These are phyloP conservation scores for Sepioteuthis lessoniana DNA, from an alignment of 2,888 invertebrate species.

Conservation along the genomic window DNA sequence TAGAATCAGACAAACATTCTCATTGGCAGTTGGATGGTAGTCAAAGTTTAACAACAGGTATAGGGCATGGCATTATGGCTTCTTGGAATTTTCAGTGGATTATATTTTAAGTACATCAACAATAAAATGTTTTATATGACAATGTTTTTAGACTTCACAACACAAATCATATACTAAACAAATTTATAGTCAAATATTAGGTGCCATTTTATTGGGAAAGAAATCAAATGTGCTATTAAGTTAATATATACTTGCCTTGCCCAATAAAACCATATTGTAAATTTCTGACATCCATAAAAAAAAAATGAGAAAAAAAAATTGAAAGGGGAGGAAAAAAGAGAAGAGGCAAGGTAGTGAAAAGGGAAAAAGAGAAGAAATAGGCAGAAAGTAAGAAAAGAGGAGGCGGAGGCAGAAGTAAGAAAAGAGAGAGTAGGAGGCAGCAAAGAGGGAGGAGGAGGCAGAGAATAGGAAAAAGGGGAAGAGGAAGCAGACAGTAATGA, in stretches of 20 bases:
- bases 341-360: too few relatives aligned
- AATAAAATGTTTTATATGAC: too few relatives aligned
- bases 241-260: background rate
- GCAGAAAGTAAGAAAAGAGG: too few relatives aligned
- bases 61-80: background rate
- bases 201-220: too few relatives aligned
- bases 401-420: background rate
- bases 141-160: background rate
- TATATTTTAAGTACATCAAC: too few relatives aligned
- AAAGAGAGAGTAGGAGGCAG: background rate
- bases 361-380: too few relatives aligned
- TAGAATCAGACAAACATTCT: background rate
- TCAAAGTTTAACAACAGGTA: background rate
- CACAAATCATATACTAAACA: background rate
- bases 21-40: background rate
- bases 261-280: background rate
- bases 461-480: background rate
- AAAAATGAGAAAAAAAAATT: too few relatives aligned
- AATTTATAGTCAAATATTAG: background rate
- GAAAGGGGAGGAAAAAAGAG: too few relatives aligned
- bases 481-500: too few relatives aligned
- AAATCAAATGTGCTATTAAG: too few relatives aligned
- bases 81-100: too few relatives aligned
- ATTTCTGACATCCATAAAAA: background rate
- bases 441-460: background rate